A percentile compares a stretch with the other conserved stretches of the same genome.
phyloP scores from a whole-genome alignment of 2,113 vertebrate species.

The Eonycteris spelaea region DNA sequence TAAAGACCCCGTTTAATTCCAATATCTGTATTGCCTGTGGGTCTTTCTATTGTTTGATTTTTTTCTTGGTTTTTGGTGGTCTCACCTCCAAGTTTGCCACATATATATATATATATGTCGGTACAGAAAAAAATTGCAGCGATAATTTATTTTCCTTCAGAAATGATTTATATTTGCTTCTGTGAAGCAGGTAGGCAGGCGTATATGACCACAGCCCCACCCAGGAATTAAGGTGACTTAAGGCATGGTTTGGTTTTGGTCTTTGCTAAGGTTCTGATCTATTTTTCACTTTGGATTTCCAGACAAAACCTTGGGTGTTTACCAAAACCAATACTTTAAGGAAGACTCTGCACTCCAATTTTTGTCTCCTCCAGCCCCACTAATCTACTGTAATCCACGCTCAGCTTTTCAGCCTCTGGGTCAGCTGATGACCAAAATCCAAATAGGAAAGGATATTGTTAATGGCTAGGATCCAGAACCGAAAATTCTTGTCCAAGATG shows the following conservation, averaged over 20 bases:
- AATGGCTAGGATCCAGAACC: neutral
- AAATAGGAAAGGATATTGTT: neutral
- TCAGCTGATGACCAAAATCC: neutral
- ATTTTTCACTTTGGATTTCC: neutral
- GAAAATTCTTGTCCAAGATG: neutral
- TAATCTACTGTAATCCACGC: neutral
- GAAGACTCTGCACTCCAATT: neutral
- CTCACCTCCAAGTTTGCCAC: neutral
- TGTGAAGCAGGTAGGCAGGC: neutral
- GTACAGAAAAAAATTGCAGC: neutral
- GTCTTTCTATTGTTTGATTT: neutral
- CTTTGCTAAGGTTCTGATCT: neutral
- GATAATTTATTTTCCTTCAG: neutral
- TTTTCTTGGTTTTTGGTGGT: neutral
- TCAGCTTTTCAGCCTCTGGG: neutral
- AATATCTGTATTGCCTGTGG: neutral
- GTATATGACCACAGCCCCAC: neutral
- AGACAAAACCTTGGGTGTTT: neutral
- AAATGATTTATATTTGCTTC: neutral
- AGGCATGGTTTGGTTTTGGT: neutral
- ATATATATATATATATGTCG: neutral
- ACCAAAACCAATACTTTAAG: neutral
- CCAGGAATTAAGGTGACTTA: neutral
- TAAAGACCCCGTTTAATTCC: neutral
- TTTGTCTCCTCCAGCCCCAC: neutral